Base-by-base conservation (phyloP, 1,140 invertebrate genomes). In the Paraescarpia echinospica region DNA sequence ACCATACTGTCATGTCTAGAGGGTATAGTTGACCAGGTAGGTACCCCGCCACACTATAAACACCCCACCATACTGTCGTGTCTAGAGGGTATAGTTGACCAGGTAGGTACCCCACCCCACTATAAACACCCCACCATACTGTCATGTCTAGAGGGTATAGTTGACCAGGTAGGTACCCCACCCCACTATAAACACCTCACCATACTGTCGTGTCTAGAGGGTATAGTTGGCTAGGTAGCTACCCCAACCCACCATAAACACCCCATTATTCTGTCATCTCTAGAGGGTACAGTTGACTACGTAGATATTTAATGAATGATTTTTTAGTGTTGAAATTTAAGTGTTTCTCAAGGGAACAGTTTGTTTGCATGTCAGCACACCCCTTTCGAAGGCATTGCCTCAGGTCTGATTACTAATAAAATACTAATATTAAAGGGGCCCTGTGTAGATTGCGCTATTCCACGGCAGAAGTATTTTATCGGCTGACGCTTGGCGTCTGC, bases 21-120 rank as follows among this genome's bases (percentile, higher is more conserved):
- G 96, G 98, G 98, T 34, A 99, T 99, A 94, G 98, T 99, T 0
- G 98, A 99, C 95, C 98, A 99, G 97, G 97, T 98, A 77, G 9
- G 59, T 77, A 99, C 92, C 98, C 99, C 96, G 98, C 99, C 59
- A 6, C 59, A 77, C 59, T 77, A 77, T 77, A 4, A 77, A 77
- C 98, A 99, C 96, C 99, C 99, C 2, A 99, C 98, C 12, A 98
- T 99, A 93, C 96, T 99, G 1, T 98, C 98, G 12, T 98, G 98
- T 33, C 96, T 99, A 9, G 99, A 99, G 96, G 98, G 98, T 34
- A 99, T 99, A 94, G 98, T 99, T 0, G 98, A 99, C 95, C 98
- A 99, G 97, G 97, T 98, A 41, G 5, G 27, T n/a, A 90, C 59
- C 59, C 59, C 59, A 77, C 59, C 59, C 59, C 12, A 4, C 27